phyloP scores from a whole-genome alignment of 2,888 invertebrate species.

The Euzetes globulus region DNA sequence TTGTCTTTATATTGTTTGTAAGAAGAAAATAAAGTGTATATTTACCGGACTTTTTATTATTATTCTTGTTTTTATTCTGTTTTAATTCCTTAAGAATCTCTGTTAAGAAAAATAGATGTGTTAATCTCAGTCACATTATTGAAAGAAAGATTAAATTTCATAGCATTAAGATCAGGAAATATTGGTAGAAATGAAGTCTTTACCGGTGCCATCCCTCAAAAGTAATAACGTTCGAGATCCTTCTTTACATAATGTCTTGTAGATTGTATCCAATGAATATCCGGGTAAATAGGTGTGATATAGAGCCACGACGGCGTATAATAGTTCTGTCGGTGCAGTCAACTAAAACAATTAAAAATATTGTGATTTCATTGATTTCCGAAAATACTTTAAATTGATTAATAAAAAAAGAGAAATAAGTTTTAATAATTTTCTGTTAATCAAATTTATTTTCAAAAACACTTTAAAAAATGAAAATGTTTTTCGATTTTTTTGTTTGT shows the following conservation, averaged over 20 bases:
- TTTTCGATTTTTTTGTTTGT: background rate
- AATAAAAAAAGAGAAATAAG: background rate
- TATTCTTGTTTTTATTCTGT: too few species aligned
- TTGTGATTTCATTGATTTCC: too few species aligned
- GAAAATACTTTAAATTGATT: background rate
- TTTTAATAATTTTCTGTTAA: too few species aligned
- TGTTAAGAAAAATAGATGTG: too few species aligned
- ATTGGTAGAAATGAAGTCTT: background rate
- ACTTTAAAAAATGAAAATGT: background rate
- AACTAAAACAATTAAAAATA: background rate
- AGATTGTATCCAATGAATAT: slow-evolving; percentile 48
- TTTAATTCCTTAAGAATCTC: too few species aligned
- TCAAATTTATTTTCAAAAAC: too few species aligned
- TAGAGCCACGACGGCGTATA: slow-evolving; percentile 49
- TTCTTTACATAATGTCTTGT: slow-evolving; percentile 48
- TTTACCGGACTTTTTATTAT: too few species aligned
- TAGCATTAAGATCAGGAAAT: too few species aligned
- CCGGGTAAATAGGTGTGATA: slow-evolving; percentile 48
- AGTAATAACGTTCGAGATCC: slow-evolving; percentile 48
- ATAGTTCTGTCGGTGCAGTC: slow-evolving; percentile 43
- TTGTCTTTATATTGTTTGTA: too few species aligned
- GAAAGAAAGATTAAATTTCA: background rate
- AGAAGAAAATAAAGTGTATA: too few species aligned
- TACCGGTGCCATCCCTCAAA: slow-evolving; percentile 47
- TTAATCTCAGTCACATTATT: background rate